Conservation (phyloP, 2,888 invertebrate genomes). For the Venusia cambrica region DNA sequence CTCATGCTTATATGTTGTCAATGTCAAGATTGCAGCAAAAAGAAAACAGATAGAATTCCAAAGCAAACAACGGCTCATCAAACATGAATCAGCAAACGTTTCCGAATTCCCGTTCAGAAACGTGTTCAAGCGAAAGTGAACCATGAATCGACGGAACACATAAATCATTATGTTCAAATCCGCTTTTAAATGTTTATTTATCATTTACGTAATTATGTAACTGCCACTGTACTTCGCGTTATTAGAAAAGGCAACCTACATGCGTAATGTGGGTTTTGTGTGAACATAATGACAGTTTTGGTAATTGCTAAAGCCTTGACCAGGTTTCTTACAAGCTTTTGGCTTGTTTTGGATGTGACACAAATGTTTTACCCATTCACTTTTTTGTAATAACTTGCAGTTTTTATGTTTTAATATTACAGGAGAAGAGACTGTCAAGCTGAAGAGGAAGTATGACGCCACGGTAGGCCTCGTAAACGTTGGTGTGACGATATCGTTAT, state of each 20-base stretch:
- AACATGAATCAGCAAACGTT: constrained; percentile 24
- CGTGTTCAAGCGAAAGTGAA: constrained; percentile 23
- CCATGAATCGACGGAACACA: constrained; percentile 12
- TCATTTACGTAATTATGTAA: constrained; percentile 14
- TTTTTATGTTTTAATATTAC: no score
- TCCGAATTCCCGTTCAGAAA: constrained; percentile 21
- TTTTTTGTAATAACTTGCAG: no score
- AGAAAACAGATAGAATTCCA: constrained; percentile 16
- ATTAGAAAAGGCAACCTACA: no score
- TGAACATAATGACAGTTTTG: constrained; percentile 21
- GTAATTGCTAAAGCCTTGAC: constrained; percentile 25
- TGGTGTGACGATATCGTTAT: no score
- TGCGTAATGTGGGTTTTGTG: constrained; percentile 16
- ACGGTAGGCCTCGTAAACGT: no score
- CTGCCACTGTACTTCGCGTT: constrained; percentile 8
- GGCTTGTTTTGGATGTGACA: constrained; percentile 8
- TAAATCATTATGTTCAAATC: constrained; percentile 19
- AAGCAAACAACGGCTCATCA: constrained; percentile 16
- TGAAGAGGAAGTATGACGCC: no score
- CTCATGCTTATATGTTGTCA: constrained; percentile 4
- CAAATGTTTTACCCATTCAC: background rate
- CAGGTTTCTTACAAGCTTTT: constrained; percentile 16
- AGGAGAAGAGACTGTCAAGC: no score
- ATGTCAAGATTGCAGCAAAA: constrained; percentile 8
- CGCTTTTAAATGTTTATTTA: constrained; percentile 15